phyloP scores from a whole-genome alignment of 2,113 vertebrate genomes.

The Acanthisitta chloris region DNA sequence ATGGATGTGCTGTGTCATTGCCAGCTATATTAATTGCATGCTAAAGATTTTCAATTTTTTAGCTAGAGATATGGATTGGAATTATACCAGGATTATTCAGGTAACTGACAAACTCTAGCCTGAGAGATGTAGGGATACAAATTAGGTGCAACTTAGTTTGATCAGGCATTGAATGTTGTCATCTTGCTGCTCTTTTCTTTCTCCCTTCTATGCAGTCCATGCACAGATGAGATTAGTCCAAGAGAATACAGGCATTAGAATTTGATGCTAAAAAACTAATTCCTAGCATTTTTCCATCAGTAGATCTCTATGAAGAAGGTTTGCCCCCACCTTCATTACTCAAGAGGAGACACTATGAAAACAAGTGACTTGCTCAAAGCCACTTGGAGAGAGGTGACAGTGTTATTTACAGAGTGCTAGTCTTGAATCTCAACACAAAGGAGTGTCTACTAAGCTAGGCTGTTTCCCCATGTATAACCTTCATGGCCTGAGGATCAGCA shows the following conservation, averaged over 20 bases:
- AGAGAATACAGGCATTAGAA: background rate
- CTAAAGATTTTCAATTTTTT: constrained; percentile 48
- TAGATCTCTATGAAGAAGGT: background rate
- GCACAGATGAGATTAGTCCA: background rate
- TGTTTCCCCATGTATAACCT: background rate
- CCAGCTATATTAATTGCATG: constrained; percentile 10
- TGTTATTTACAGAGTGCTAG: rapidly evolving
- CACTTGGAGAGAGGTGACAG: background rate
- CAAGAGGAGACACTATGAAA: background rate
- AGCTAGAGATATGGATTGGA: constrained; percentile 15
- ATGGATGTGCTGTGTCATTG: constrained; percentile 37
- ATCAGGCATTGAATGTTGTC: background rate
- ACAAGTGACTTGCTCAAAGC: background rate
- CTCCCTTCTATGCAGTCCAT: background rate
- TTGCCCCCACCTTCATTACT: too few relatives aligned
- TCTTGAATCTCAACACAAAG: background rate
- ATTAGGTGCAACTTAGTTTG: background rate
- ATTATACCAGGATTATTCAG: constrained; percentile 45
- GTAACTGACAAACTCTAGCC: background rate
- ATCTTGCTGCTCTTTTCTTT: background rate
- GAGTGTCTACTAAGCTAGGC: background rate
- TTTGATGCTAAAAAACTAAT: background rate
- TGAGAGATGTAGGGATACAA: background rate
- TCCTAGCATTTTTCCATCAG: background rate
- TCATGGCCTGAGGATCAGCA: background rate